phyloP scores from a whole-genome alignment of 2,113 vertebrate species.

The Oenanthe oenanthe region DNA sequence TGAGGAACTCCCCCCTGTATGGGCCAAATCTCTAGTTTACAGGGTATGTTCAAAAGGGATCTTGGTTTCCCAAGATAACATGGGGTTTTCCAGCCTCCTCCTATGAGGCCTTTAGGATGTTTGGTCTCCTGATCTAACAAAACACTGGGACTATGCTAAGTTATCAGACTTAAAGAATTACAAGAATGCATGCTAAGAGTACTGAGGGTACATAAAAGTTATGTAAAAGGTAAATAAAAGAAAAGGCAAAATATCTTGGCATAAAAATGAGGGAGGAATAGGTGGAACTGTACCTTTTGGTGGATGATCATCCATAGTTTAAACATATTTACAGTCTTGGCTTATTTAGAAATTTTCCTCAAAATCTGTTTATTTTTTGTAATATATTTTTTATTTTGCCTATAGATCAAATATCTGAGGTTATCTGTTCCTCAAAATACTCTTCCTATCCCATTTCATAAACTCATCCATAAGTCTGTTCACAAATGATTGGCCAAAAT shows the following conservation, averaged over 20 bases:
- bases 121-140: not conserved
- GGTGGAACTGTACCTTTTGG: not conserved
- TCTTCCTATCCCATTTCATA: not conserved
- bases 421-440: not conserved
- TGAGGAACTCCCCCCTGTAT: no score
- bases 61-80: not conserved
- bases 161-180: not conserved
- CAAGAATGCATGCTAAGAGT: not conserved
- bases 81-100: not conserved
- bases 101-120: not conserved
- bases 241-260: not conserved
- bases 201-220: not conserved
- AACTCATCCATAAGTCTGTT: not conserved
- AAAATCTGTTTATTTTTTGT: not conserved
- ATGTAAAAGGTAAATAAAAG: not conserved
- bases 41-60: not conserved
- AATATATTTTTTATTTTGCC: not conserved
- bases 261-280: not conserved
- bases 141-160: not conserved
- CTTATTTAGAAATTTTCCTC: not conserved
- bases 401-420: not conserved
- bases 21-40: not conserved
- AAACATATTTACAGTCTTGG: not conserved
- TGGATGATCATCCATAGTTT: not conserved
- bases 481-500: not conserved